These are phyloP conservation scores for Gadopsis bispinosus DNA, from an alignment of 2,797 vertebrate species.

Conservation along the genomic window DNA sequence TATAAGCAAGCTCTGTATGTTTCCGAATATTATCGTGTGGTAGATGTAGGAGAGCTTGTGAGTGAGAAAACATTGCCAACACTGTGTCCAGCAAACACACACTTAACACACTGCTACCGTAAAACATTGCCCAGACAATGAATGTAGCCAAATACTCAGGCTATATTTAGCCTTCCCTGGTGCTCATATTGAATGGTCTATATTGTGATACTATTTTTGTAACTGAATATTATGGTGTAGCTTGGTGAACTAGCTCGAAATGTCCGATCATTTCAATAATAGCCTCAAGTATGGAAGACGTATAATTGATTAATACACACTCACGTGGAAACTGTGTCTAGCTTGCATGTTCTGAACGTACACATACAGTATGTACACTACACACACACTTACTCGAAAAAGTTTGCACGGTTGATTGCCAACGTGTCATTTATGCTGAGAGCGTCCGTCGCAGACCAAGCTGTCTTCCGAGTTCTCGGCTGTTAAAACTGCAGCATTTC, in stretches of 20 bases:
- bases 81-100: constrained; percentile 82
- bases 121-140: constrained; percentile 81
- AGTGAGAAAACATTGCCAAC: constrained; percentile 82
- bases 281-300: constrained; percentile 76
- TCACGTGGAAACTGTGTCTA: constrained; percentile 60
- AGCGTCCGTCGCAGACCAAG: constrained; percentile 41
- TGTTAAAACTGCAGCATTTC: constrained; percentile 45
- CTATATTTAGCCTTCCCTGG: constrained; percentile 82
- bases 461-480: constrained; percentile 73
- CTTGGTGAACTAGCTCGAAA: constrained; percentile 71
- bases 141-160: constrained; percentile 86
- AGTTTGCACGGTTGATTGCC: constrained; percentile 72
- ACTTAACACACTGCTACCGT: constrained; percentile 69
- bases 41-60: constrained; percentile 80
- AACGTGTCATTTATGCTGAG: constrained; percentile 60
- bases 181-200: constrained; percentile 84
- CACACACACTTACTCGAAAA: constrained; percentile 40
- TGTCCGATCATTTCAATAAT: constrained; percentile 65
- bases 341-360: constrained; percentile 79
- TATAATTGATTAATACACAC: constrained; percentile 63
- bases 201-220: constrained; percentile 86
- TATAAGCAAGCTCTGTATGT: constrained; percentile 75
- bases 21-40: constrained; percentile 75
- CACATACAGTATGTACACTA: constrained; percentile 65
- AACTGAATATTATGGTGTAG: constrained; percentile 79